Evolutionary conservation across 1,140 invertebrate species (phyloP).

Genomic region (Idris sp.): DNA sequence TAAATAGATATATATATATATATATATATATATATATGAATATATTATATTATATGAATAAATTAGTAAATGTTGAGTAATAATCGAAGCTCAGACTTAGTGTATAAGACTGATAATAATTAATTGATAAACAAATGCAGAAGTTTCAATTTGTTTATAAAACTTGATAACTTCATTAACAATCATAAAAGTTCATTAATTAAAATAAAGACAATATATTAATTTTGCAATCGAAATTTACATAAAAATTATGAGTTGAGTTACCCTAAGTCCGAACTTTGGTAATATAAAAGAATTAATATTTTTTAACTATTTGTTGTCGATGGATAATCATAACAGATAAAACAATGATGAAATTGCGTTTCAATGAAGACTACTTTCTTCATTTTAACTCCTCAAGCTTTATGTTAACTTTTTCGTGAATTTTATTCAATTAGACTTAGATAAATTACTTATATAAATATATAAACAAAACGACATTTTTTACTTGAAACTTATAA

Average conservation of each 20-base stretch:
- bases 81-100: constrained; percentile 12
- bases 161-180: too few species aligned
- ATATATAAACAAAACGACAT: too few species aligned
- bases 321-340: constrained; percentile 37
- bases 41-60: constrained; percentile 14
- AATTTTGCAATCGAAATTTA: too few species aligned
- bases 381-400: constrained; percentile 3
- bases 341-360: neutral
- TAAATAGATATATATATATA: constrained; percentile 34
- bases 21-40: constrained; percentile 33
- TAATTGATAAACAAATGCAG: too few species aligned
- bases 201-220: too few species aligned
- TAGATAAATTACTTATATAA: too few species aligned
- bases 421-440: too few species aligned
- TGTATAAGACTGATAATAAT: too few species aligned
- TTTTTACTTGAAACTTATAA: constrained; percentile 16
- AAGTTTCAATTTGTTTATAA: too few species aligned
- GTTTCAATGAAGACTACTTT: neutral
- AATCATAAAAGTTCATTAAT: too few species aligned
- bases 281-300: constrained; percentile 36
- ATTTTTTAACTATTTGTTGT: constrained; percentile 61
- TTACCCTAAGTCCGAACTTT: constrained; percentile 13
- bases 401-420: constrained; percentile 2
- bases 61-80: constrained; percentile 48
- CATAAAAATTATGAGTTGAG: too few species aligned